phyloP scores from a whole-genome alignment of 2,888 invertebrate genomes.

The Aporophyla lueneburgensis region DNA sequence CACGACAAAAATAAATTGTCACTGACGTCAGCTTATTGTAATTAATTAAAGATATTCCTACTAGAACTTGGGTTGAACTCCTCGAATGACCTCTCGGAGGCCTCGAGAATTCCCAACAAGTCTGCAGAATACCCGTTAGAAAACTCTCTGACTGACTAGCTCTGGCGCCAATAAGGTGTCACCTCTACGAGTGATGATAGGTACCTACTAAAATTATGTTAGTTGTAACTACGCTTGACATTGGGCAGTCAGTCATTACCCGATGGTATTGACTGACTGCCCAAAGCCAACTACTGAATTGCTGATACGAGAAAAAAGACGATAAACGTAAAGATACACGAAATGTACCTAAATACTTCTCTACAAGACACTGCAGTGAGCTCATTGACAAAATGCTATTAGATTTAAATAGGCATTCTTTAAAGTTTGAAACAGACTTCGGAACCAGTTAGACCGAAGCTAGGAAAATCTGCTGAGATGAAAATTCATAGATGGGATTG shows the following conservation, averaged over 20 bases:
- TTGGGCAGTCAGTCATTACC: background rate
- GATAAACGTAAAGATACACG: background rate
- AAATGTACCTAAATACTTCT: background rate
- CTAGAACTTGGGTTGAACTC: slow-evolving; percentile 9
- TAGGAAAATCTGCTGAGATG: background rate
- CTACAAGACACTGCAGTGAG: background rate
- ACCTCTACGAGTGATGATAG: no score
- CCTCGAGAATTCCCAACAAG: slow-evolving; percentile 15
- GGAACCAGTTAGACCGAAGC: background rate
- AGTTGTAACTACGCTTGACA: background rate
- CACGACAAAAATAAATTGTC: background rate
- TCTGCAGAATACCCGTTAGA: slow-evolving; percentile 20
- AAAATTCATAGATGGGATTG: background rate
- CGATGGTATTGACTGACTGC: no score
- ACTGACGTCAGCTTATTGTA: background rate
- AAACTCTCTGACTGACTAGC: background rate
- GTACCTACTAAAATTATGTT: no score
- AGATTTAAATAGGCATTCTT: background rate
- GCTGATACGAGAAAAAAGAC: background rate
- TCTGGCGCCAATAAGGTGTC: background rate
- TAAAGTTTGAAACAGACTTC: background rate
- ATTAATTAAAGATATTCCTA: slow-evolving; percentile 21
- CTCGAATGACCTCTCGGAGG: background rate
- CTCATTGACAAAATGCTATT: slow-evolving; percentile 14
- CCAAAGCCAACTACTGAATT: no score